Evolutionary conservation across 2,797 vertebrate genomes (phyloP).

Genomic region (Lacerta viridis): DNA sequence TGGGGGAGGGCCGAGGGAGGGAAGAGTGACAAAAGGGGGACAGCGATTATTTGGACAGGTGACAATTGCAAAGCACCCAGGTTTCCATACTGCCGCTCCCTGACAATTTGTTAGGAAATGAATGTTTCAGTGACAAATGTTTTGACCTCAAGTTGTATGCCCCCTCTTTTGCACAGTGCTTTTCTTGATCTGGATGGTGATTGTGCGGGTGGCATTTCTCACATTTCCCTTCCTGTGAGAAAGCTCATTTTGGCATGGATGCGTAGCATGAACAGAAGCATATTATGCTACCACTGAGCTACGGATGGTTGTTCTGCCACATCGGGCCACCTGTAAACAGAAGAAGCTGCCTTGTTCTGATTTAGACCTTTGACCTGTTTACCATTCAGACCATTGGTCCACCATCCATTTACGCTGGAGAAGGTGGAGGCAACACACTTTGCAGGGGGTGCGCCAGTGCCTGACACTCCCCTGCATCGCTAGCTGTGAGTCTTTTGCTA

Average conservation of each 20-base stretch:
- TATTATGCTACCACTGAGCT: too few species aligned
- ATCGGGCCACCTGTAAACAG: too few species aligned
- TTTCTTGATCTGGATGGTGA: neutral
- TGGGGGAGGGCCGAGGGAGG: too few species aligned
- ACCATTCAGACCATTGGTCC: too few species aligned
- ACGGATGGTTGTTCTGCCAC: neutral
- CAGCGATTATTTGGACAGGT: neutral
- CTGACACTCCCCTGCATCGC: conserved; percentile 27
- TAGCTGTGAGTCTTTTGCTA: neutral
- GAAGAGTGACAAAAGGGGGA: neutral
- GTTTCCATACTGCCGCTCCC: neutral
- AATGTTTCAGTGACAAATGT: neutral
- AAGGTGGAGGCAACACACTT: conserved; percentile 55
- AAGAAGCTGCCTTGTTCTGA: neutral
- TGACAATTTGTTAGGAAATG: neutral
- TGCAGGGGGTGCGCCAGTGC: conserved; percentile 31
- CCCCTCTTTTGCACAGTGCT: neutral
- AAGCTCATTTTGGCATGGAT: too few species aligned
- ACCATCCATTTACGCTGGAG: neutral
- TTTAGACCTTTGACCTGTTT: too few species aligned
- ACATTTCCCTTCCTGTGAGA: neutral
- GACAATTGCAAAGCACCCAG: neutral
- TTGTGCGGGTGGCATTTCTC: neutral
- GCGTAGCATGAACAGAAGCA: neutral
- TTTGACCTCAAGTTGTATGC: neutral